Percentiles rank a stretch among this genome's conserved stretches.
Conservation (phyloP, 2,113 vertebrate genomes). For the Polyodon spathula region DNA sequence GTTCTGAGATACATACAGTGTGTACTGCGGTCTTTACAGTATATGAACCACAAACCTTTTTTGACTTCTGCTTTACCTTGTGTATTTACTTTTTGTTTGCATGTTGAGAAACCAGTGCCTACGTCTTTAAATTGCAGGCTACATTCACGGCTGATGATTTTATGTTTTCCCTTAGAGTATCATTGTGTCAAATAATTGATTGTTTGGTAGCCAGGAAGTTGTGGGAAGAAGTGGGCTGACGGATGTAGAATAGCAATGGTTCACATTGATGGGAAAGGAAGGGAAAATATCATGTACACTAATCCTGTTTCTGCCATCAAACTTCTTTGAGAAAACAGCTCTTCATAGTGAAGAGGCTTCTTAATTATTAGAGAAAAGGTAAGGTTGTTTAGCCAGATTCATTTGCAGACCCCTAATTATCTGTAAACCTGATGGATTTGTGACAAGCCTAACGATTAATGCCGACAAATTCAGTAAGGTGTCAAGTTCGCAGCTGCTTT, state of each 20-base stretch:
- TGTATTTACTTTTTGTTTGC: too few species aligned
- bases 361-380: slow-evolving; percentile 92
- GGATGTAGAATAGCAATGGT: slow-evolving; percentile 65
- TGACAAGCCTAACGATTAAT: slow-evolving; percentile 98
- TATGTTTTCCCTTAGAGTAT: neutral
- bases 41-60: too few species aligned
- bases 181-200: slow-evolving; percentile 68
- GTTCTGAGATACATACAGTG: too few species aligned
- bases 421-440: slow-evolving; percentile 98
- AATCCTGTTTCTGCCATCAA: slow-evolving; percentile 54
- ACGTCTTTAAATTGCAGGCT: neutral
- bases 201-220: slow-evolving; percentile 48
- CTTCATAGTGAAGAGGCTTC: slow-evolving; percentile 75
- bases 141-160: neutral
- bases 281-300: slow-evolving; percentile 69
- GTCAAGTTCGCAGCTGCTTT: slow-evolving; percentile 91
- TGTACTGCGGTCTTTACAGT: too few species aligned
- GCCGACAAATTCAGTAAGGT: slow-evolving; percentile 98
- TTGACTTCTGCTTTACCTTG: too few species aligned
- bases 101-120: too few species aligned
- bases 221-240: slow-evolving; percentile 49
- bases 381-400: slow-evolving; percentile 85
- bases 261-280: slow-evolving; percentile 67
- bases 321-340: slow-evolving; percentile 57
- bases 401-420: slow-evolving; percentile 98